phyloP scores from a whole-genome alignment of 2,797 vertebrate genomes.

The Enteromius viviparus region DNA sequence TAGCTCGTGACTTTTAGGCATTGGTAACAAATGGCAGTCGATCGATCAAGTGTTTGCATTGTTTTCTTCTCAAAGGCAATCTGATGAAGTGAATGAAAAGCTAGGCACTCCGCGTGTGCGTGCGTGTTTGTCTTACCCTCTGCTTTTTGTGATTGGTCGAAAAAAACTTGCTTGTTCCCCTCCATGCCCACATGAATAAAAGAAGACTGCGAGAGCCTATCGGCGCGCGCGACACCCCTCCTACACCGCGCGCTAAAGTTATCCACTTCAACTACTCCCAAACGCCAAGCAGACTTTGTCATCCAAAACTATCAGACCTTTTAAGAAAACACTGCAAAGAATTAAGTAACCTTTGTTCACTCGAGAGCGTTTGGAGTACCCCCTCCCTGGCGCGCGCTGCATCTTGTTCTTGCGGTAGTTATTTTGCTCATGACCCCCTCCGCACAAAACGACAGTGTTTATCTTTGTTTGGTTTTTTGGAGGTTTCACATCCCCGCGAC shows the following conservation, averaged over 20 bases:
- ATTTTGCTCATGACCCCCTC: constrained; percentile 53
- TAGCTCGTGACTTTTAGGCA: not conserved
- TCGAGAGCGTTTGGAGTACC: constrained; percentile 60
- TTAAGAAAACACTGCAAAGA: constrained; percentile 64
- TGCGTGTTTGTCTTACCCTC: constrained; percentile 48
- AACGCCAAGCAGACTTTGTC: constrained; percentile 67
- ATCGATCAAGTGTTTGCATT: constrained; percentile 54
- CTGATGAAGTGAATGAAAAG: constrained; percentile 60
- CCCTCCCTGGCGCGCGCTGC: constrained; percentile 56
- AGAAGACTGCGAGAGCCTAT: constrained; percentile 80
- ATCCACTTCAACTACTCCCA: constrained; percentile 73
- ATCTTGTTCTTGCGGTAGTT: constrained; percentile 53
- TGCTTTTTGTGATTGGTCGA: constrained; percentile 77
- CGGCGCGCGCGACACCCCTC: constrained; percentile 67
- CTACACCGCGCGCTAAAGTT: constrained; percentile 74
- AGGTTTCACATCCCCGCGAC: constrained; percentile 38
- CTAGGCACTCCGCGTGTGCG: constrained; percentile 26
- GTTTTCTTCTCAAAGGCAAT: constrained; percentile 63
- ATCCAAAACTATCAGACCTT: constrained; percentile 65
- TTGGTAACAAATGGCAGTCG: constrained; percentile 29
- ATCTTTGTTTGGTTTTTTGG: constrained; percentile 52
- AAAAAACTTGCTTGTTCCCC: constrained; percentile 71
- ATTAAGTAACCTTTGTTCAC: constrained; percentile 65
- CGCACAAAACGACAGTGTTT: constrained; percentile 46
- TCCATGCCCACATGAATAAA: constrained; percentile 81